Base-by-base conservation (phyloP, 2,797 vertebrate genomes). In the Etheostoma perlongum region DNA sequence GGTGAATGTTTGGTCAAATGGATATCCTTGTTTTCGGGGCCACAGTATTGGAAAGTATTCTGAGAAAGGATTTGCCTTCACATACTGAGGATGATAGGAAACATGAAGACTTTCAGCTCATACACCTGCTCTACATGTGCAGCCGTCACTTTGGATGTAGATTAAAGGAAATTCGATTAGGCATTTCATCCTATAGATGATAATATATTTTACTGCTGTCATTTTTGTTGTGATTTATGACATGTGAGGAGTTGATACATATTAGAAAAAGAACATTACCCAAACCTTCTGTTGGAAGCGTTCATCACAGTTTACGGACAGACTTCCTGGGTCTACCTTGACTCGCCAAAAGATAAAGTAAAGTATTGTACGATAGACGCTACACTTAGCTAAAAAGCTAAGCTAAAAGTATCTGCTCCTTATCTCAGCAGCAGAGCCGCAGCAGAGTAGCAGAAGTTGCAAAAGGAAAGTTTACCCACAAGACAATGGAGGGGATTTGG, bases 221-320 rank as follows among this genome's bases (percentile, higher is more conserved):
- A 10, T 54, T 67, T 48, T 27, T 67, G 48, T 78, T 76, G 59
- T 27, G n/a, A 80, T 73, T 71, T 51, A 78, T 75, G 57, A 62
- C 23, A 27, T 66, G 27, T 49, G 54, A 87, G 55, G 53, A 54
- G 49, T 19, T 21, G 44, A 51, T 73, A 72, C 33, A 36, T 36
- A 36, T 9, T 30, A 30, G 5, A 30, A 30, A 30, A 30, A 5
- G 30, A 30, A 30, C 5, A 30, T 30, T 30, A 30, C 30, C 30
- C 30, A 30, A 30, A 30, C 30, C 5, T 30, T 30, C 30, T 27
- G 23, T 51, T 36, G 27, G 8, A 44, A 54, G 46, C 48, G n/a
- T 9, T 44, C 23, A 4, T 63, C 12, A 30, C 40, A 30, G 5
- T 61, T 57, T 14, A 33, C 18, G 49, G 2, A 47, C 27, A 0